These are phyloP conservation scores for Mormyrops attenuatus DNA, from an alignment of 2,797 vertebrate species.

Conservation along the genomic window DNA sequence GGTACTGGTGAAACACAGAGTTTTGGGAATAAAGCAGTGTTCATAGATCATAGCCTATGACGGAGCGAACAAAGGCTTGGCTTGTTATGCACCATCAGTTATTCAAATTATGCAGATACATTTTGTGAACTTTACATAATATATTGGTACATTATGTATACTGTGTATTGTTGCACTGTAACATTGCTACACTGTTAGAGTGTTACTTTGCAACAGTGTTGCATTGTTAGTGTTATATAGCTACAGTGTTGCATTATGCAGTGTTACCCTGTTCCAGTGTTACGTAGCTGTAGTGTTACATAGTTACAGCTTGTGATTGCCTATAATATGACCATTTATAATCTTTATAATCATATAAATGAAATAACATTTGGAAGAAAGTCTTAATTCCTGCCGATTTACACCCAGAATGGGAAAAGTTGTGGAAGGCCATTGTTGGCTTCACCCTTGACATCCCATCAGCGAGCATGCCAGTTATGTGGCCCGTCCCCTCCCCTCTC, in stretches of 20 bases:
- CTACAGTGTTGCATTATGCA: background rate
- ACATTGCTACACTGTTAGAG: background rate
- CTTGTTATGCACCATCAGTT: background rate
- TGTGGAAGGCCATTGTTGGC: slow-evolving; percentile 35
- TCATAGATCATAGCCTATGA: background rate
- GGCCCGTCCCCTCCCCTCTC: slow-evolving; percentile 39
- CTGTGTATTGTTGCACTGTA: background rate
- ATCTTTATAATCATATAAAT: slow-evolving; percentile 19
- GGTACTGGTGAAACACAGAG: background rate
- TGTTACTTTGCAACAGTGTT: background rate
- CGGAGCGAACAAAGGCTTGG: background rate
- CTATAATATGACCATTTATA: background rate
- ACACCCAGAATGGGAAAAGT: background rate
- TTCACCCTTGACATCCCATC: slow-evolving; percentile 27
- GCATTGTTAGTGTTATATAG: background rate
- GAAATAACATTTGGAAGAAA: background rate
- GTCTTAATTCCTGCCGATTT: background rate
- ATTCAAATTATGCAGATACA: background rate
- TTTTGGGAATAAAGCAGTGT: background rate
- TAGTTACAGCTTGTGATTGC: background rate
- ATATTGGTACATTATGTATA: background rate
- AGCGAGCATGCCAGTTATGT: slow-evolving; percentile 34
- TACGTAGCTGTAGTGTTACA: background rate
- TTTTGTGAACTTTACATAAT: background rate
- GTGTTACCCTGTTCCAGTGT: background rate